A percentile compares a stretch with the other conserved stretches of the same genome.
Evolutionary conservation across 2,888 invertebrate genomes (phyloP).

Genomic region (Andrena dorsata): DNA sequence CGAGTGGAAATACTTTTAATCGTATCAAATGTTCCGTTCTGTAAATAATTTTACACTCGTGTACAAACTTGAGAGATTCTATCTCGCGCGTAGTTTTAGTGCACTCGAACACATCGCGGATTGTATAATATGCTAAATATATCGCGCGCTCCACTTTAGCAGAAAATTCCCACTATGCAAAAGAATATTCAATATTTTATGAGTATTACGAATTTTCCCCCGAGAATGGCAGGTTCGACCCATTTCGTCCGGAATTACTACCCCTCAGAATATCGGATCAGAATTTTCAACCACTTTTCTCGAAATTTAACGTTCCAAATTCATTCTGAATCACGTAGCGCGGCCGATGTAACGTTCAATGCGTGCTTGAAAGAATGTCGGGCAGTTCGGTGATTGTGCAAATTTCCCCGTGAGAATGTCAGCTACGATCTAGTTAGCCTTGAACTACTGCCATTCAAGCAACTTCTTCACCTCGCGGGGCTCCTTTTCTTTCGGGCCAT

Average conservation of each 20-base stretch:
- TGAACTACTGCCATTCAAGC: constrained; percentile 54
- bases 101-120: background rate
- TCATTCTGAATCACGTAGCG: background rate
- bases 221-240: background rate
- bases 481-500: constrained; percentile 55
- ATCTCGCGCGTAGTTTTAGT: background rate
- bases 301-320: background rate
- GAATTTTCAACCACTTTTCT: constrained; percentile 2
- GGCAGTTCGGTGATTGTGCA: background rate
- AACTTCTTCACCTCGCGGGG: constrained; percentile 38
- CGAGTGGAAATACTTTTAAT: constrained; percentile 32
- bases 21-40: constrained; percentile 1
- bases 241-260: background rate
- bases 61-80: background rate
- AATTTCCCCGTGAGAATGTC: constrained; percentile 44
- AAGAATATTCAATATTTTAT: background rate
- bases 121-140: background rate
- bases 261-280: background rate
- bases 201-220: background rate
- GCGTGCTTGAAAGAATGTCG: background rate
- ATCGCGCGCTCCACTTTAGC: background rate
- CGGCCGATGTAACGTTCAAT: background rate
- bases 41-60: background rate
- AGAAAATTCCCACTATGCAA: background rate
- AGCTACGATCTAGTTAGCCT: constrained; percentile 56